Percentiles rank a stretch among this genome's conserved stretches.
phyloP scores from a whole-genome alignment of 2,113 vertebrate species.

The Cheilinus undulatus region DNA sequence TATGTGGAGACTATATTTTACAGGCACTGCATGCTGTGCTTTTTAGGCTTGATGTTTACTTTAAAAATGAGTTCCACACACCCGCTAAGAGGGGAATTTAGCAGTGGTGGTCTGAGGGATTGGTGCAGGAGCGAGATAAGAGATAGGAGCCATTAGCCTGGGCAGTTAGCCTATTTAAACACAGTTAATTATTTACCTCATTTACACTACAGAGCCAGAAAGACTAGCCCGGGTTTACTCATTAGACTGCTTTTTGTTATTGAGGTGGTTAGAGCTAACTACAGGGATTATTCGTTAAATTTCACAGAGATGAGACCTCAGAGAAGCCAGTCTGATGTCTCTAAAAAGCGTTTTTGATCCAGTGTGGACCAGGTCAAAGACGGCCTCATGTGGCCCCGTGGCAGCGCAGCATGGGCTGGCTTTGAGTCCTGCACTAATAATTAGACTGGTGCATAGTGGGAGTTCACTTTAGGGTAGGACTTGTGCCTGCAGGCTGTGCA shows the following conservation, averaged over 20 bases:
- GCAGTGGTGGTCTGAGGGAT: slow-evolving; percentile 45
- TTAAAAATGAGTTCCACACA: slow-evolving; percentile 26
- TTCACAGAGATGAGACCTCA: slow-evolving; percentile 20
- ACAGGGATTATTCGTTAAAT: slow-evolving; percentile 26
- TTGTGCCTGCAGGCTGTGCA: slow-evolving; percentile 27
- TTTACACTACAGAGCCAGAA: slow-evolving; percentile 66
- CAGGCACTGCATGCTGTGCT: neutral
- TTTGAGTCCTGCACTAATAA: slow-evolving; percentile 66
- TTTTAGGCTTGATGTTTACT: slow-evolving; percentile 24
- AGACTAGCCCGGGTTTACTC: slow-evolving; percentile 46
- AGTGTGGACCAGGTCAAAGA: slow-evolving; percentile 22
- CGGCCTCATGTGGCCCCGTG: slow-evolving; percentile 33
- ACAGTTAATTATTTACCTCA: slow-evolving; percentile 73
- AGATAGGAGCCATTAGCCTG: slow-evolving; percentile 59
- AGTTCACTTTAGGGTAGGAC: slow-evolving; percentile 54
- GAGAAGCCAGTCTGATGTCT: neutral
- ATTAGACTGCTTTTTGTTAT: slow-evolving; percentile 51
- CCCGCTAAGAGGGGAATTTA: slow-evolving; percentile 34
- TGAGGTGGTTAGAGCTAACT: slow-evolving; percentile 34
- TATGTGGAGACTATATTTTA: slow-evolving; percentile 22
- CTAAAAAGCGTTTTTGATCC: slow-evolving; percentile 26
- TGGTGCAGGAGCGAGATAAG: slow-evolving; percentile 75
- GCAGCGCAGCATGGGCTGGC: slow-evolving; percentile 54
- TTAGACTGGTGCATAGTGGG: slow-evolving; percentile 68
- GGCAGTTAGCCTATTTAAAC: slow-evolving; percentile 71